Base-by-base conservation (phyloP, 30 jellyfish, hydroid and myxozoan genomes). In the Aurelia coerulea region DNA sequence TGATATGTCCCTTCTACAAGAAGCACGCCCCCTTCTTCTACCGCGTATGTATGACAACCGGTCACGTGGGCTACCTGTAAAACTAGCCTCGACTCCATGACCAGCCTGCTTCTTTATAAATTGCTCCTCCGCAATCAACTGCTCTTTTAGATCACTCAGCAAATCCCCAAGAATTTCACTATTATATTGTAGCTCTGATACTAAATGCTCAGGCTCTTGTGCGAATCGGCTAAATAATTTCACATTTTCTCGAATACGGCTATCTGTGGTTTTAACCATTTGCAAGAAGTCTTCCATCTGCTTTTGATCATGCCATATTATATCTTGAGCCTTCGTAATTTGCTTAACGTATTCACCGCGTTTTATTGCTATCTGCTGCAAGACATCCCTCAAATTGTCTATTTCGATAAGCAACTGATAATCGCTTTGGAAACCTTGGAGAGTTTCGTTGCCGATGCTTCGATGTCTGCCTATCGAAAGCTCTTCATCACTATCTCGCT, bases 121-220 rank as follows among this genome's bases (percentile, higher is more conserved):
- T 18, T 33, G 73, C 92, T 83, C 92, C 80, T 83, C 92, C 62
- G 92, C 92, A 37, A 83, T 34, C 51, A 83, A 15, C 80, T 83
- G 92, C 79, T 83, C 92, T 72, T 71, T 76, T 70, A 83, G 72
- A 17, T 72, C 76, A n/a, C 68, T 76, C 73, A 83, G 35, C 74
- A 83, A 51, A 23, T 83, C 92, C 33, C 92, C 71, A 9, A 83
- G 80, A 49, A 83, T 39, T 63, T 73, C 58, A 42, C 86, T 83
- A 65, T 83, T 83, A 62, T 70, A 79, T 33, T 72, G 74, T 64
- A 83, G 62, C 63, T 83, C 92, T 14, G 78, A 10, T 14, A 83
- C 92, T 15, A 83, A 74, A 17, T 63, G 39, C 3, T 83, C 80
- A 13, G 92, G 92, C n/a, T 83, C 33, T 18, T 72, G 79, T 0